Evolutionary conservation across 2,888 invertebrate species (phyloP), one percentile per base, ranked within the genome.

Genomic region (Cerceris ruficornis): DNA sequence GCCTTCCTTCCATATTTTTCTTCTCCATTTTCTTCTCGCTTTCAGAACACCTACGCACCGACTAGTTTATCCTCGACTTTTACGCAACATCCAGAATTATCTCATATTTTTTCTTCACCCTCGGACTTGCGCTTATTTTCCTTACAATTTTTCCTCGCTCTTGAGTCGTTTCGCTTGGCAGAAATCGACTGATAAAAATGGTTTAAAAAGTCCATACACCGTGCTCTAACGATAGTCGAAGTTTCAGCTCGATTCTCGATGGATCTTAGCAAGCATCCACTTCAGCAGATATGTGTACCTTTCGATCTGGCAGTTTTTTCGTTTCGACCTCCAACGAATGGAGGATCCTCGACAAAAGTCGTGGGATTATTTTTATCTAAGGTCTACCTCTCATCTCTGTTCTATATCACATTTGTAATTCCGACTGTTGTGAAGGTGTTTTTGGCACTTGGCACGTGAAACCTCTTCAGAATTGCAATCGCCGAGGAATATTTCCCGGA

Each of bases 1-100:
- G 91, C 52, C 90, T 86, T 59, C 79, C 76, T 61, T 86, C 84
- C 65, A 62, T 62, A 62, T 70, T 77, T 64, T 70, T 77, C 67
- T 65, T 80, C 65, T 77, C 81, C 67, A 74, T 65, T 0, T 39
- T 7, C 43, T 0, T 11, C 15, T 41, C 43, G 8, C 49, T 46
- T 13, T 11, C 6, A 2, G 28, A 55, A 14, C 8, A 39, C 49
- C 46, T 8, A 46, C 46, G 46, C 46, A 6, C 6, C 6, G 46
- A 46, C 9, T 8, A 28, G 28, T 28, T 28, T 28, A 46, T 13
- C 13, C 46, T 46, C 13, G 46, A 46, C 28, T 28, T 28, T 28
- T 28, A 28, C 28, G 28, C 28, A 28, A 28, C 2, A 28, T 28
- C 28, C 28, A 28, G 28, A 28, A 28, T 28, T 28, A 28, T 28